Evolutionary conservation across 2,113 vertebrate species (phyloP).

Genomic region (Podocnemis expansa): DNA sequence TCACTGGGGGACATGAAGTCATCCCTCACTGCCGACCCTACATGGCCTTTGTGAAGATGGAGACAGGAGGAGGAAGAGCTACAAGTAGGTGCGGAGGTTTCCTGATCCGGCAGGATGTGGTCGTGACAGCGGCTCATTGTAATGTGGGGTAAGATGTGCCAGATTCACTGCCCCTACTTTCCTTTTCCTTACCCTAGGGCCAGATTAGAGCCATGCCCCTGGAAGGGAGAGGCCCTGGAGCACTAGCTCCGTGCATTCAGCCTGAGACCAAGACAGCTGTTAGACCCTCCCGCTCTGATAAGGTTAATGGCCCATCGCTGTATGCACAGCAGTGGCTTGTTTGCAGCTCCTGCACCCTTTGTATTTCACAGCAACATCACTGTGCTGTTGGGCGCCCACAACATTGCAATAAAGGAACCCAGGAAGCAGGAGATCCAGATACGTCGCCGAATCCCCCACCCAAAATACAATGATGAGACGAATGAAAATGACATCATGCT

Average conservation of each 20-base stretch:
- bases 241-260: too few relatives aligned
- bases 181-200: too few relatives aligned
- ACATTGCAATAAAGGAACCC: fast-evolving
- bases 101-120: neutral
- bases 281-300: too few relatives aligned
- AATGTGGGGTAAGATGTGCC: neutral
- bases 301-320: too few relatives aligned
- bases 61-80: too few relatives aligned
- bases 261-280: too few relatives aligned
- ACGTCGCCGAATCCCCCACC: neutral
- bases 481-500: too few relatives aligned
- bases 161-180: too few relatives aligned
- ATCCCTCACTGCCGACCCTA: neutral
- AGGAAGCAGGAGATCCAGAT: neutral
- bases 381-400: neutral
- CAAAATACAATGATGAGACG: neutral
- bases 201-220: too few relatives aligned
- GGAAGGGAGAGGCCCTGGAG: too few relatives aligned
- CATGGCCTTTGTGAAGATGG: neutral
- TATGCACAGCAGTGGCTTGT: too few relatives aligned
- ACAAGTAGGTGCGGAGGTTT: neutral
- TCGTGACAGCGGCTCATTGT: neutral
- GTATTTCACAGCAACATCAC: neutral
- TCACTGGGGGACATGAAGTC: neutral
- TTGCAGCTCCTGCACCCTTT: neutral